Evolutionary conservation across 2,113 vertebrate genomes (phyloP), one percentile per base, ranked within the genome.

Genomic region (Halcyon malimbica): DNA sequence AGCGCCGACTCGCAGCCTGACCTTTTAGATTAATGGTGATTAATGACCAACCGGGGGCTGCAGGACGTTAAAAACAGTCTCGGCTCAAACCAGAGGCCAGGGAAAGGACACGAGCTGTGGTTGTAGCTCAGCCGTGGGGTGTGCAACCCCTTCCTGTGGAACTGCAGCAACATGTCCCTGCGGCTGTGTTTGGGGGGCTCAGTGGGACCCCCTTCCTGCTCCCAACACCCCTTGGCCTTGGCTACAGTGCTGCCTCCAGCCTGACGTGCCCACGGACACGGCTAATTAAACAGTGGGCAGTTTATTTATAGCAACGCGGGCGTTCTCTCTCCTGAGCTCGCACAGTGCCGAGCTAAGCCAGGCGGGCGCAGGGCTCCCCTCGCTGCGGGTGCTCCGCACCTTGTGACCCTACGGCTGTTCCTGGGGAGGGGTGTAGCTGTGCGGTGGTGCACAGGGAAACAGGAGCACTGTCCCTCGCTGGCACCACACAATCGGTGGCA

Each of bases 71-170:
- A 44, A 77, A 63, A 46, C 0, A 19, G 37, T 65, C 50, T 53
- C 0, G 7, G 44, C 56, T 67, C 46, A 59, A 70, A 74, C 7
- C 62, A 17, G 44, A 33, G 63, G 46, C n/a, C 26, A 5, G 23
- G 1, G 7, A 48, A 33, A 54, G 25, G 54, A 57, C 50, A 23
- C 0, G 6, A 73, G 59, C 63, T 5, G 2, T 1, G 0, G 15
- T 0, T 1, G 0, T 13, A 13, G 37, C 63, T 68, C 63, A 25
- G 2, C 42, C 0, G 0, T 1, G 6, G 29, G 37, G 12, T 5
- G 14, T 37, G 64, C 37, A 18, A 18, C 18, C 16, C 39, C 28
- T 76, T 48, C n/a, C 10, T 1, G 0, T 16, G 44, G 23, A n/a
- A 24, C 31, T 15, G 2, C 3, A 0, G 51, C 1, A 9, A 62